Percentiles rank a stretch among this genome's conserved stretches.
These are phyloP conservation scores for Drosophila leontia DNA, from an alignment of 1,140 invertebrate species.

Conservation along the genomic window DNA sequence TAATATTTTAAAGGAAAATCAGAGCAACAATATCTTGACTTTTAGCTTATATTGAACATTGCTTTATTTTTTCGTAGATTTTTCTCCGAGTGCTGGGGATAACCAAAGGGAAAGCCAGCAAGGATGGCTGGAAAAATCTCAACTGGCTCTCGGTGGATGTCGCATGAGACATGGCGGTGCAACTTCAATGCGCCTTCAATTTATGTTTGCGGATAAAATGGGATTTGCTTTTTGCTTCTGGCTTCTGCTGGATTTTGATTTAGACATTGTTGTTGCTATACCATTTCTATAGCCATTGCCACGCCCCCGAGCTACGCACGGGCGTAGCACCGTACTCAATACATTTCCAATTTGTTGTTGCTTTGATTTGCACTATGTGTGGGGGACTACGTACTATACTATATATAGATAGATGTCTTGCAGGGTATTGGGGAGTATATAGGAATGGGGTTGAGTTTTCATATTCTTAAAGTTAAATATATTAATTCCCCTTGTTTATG, in stretches of 20 bases:
- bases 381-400: slow-evolving; percentile 11
- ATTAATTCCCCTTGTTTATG: too few relatives aligned
- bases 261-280: slow-evolving; percentile 62
- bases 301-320: slow-evolving; percentile 48
- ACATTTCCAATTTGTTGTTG: slow-evolving; percentile 80
- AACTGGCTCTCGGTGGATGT: slow-evolving; percentile 36
- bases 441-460: not conserved
- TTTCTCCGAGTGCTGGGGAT: not conserved
- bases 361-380: slow-evolving; percentile 74
- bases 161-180: slow-evolving; percentile 70
- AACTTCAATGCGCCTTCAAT: slow-evolving; percentile 77
- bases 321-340: slow-evolving; percentile 50
- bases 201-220: slow-evolving; percentile 83
- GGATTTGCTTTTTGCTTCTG: slow-evolving; percentile 74
- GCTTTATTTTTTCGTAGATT: not conserved
- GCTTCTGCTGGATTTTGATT: slow-evolving; percentile 65
- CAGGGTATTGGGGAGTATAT: slow-evolving; percentile 15
- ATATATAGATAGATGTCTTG: slow-evolving; percentile 17
- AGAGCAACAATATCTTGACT: not conserved
- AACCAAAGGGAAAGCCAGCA: slow-evolving; percentile 22
- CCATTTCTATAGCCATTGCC: slow-evolving; percentile 4
- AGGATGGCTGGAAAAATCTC: slow-evolving; percentile 38
- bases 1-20: not conserved
- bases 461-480: not conserved
- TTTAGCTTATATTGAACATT: not conserved